phyloP scores from a whole-genome alignment of 2,797 vertebrate genomes.

The Aphelocoma californica region DNA sequence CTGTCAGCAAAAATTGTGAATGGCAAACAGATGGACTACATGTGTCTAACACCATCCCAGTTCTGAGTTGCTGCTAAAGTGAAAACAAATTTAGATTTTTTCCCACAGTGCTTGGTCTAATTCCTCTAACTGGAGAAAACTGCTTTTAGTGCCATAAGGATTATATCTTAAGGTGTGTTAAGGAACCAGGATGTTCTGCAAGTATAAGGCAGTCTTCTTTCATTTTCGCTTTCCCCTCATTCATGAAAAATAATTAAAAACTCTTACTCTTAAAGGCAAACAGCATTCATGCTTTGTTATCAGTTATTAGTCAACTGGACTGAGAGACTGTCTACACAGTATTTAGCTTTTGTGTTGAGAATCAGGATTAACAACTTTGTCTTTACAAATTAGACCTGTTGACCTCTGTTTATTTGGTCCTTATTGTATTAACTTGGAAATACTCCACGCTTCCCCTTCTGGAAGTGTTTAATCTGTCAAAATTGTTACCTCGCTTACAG shows the following conservation, averaged over 20 bases:
- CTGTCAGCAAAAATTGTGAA: slow-evolving; percentile 5
- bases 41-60: neutral
- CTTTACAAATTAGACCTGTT: neutral
- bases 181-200: neutral
- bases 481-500: neutral
- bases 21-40: slow-evolving; percentile 19
- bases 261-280: neutral
- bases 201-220: neutral
- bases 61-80: neutral
- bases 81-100: neutral
- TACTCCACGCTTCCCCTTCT: neutral
- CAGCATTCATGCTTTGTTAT: neutral
- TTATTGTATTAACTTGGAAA: slow-evolving; percentile 10
- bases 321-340: neutral
- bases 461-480: slow-evolving; percentile 32
- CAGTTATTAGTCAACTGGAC: neutral
- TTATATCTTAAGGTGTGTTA: neutral
- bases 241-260: neutral
- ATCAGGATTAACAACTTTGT: neutral
- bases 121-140: neutral
- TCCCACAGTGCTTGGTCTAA: neutral
- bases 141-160: neutral
- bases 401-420: slow-evolving; percentile 12
- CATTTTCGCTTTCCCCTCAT: neutral
- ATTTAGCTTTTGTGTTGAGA: neutral